These are phyloP conservation scores for Cranoglanis bouderius DNA, from an alignment of 2,113 vertebrate genomes.

Conservation along the genomic window DNA sequence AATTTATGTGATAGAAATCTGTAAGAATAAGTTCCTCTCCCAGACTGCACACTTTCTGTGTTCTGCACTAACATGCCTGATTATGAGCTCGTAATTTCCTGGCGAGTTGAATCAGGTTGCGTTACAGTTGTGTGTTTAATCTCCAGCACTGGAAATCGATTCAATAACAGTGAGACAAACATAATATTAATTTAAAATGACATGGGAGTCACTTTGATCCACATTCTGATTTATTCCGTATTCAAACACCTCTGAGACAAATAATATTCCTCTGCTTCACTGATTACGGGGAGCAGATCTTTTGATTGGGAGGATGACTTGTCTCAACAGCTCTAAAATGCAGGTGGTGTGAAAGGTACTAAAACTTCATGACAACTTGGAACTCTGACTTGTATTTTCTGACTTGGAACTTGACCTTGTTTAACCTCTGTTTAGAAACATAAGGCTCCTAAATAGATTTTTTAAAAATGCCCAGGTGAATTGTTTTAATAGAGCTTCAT, in stretches of 20 bases:
- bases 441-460: neutral
- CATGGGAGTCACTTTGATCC: neutral
- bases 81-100: neutral
- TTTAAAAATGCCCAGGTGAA: neutral
- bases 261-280: neutral
- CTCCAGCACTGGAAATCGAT: neutral
- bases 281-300: neutral
- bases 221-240: neutral
- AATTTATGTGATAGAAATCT: neutral
- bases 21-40: neutral
- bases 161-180: neutral
- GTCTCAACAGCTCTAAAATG: neutral
- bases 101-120: neutral
- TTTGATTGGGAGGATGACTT: neutral
- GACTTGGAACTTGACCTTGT: neutral
- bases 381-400: neutral
- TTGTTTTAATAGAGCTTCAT: too few relatives aligned
- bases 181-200: neutral
- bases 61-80: neutral
- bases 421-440: neutral
- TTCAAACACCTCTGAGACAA: neutral
- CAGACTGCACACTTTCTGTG: neutral
- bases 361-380: neutral
- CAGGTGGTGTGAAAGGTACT: too few relatives aligned
- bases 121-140: neutral